These are phyloP conservation scores for Pungitius pungitius DNA, from an alignment of 2,113 vertebrate genomes.

Conservation along the genomic window DNA sequence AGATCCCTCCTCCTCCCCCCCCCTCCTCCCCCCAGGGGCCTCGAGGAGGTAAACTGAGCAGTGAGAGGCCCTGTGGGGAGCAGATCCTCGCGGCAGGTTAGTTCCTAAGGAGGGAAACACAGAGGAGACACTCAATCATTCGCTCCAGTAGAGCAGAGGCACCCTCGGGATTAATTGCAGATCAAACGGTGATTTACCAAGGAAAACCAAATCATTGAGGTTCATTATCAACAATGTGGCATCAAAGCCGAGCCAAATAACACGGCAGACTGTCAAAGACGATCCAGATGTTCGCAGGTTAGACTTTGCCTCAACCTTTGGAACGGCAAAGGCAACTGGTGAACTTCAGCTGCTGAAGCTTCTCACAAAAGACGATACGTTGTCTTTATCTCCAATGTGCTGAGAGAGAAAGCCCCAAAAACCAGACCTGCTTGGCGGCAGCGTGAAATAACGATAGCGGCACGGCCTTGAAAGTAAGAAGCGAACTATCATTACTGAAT, in stretches of 20 bases:
- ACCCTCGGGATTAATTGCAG: not conserved
- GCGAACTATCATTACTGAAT: no score
- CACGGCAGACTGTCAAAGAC: no score
- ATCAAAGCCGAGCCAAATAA: not conserved
- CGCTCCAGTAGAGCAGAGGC: not conserved
- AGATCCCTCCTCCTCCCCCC: no score
- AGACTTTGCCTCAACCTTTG: not conserved
- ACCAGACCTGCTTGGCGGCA: not conserved
- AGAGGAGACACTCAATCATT: not conserved
- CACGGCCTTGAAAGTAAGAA: no score
- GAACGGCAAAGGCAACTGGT: conserved; percentile 14
- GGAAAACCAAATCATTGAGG: not conserved
- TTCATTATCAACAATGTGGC: not conserved
- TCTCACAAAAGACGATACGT: not conserved
- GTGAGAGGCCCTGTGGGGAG: not conserved
- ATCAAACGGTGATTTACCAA: conserved; percentile 4
- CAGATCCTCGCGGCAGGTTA: not conserved
- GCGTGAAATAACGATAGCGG: no score
- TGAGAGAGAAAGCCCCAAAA: not conserved
- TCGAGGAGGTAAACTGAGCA: not conserved
- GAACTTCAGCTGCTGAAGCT: conserved; percentile 3
- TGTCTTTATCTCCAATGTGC: not conserved
- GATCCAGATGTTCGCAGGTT: not conserved
- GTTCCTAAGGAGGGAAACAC: not conserved
- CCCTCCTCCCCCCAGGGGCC: not conserved